A percentile compares a stretch with the other conserved stretches of the same genome.
phyloP scores from a whole-genome alignment of 1,140 invertebrate species.

The Octopus sinensis region DNA sequence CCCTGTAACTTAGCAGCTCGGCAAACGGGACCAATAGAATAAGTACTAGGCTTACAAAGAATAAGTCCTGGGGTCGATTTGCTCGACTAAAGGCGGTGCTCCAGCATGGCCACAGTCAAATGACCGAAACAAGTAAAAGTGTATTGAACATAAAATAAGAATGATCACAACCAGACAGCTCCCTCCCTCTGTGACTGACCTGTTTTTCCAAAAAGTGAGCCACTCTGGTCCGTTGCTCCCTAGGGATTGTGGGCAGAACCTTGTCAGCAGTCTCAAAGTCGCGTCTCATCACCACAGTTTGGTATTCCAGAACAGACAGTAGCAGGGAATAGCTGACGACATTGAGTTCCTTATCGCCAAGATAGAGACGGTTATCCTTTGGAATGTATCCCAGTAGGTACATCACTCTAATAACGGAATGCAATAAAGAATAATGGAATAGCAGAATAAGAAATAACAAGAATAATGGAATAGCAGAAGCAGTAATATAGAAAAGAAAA shows the following conservation, averaged over 20 bases:
- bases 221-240: constrained; percentile 91
- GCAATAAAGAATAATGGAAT: constrained; percentile 7
- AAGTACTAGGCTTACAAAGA: no score
- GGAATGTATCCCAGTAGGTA: constrained; percentile 96
- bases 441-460: not conserved
- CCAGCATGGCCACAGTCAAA: no score
- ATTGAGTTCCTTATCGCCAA: constrained; percentile 96
- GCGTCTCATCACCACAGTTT: constrained; percentile 96
- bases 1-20: no score
- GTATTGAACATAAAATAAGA: no score
- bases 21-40: no score
- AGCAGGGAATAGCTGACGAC: constrained; percentile 82
- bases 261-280: constrained; percentile 96
- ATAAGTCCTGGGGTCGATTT: no score
- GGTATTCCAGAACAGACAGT: constrained; percentile 94
- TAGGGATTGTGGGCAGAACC: constrained; percentile 90
- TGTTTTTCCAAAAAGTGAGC: constrained; percentile 99
- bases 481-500: no score
- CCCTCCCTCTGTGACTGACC: constrained; percentile 55
- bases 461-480: no score
- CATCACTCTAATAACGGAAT: constrained; percentile 61
- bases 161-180: no score
- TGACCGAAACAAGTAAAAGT: no score
- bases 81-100: no score
- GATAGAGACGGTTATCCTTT: constrained; percentile 91